phyloP scores from a whole-genome alignment of 2,113 vertebrate species.

The Apistogramma diplotaenia region DNA sequence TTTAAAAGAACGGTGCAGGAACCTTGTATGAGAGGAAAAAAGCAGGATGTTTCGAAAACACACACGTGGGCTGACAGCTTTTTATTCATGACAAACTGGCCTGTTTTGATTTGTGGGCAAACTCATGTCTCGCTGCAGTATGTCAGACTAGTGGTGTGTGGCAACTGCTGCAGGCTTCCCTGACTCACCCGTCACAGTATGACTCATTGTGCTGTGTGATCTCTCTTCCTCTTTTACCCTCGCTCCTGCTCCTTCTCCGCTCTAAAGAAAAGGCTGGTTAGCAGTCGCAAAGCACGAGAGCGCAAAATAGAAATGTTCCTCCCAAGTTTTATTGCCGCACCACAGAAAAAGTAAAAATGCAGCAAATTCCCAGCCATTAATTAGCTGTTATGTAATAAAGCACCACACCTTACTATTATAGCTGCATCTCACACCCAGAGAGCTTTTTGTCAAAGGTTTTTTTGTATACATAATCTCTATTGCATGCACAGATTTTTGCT shows the following conservation, averaged over 20 bases:
- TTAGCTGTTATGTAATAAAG: neutral
- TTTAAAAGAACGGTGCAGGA: neutral
- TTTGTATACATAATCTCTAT: neutral
- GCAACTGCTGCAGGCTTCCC: constrained; percentile 16
- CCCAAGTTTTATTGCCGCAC: neutral
- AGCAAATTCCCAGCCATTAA: neutral
- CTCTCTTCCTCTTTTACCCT: constrained; percentile 36
- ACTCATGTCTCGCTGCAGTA: constrained; percentile 20
- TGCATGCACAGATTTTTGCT: neutral
- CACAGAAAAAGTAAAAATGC: neutral
- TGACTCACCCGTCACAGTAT: constrained; percentile 50
- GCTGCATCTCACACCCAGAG: neutral
- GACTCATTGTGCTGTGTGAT: constrained; percentile 49
- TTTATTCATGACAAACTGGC: neutral
- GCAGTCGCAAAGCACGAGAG: neutral
- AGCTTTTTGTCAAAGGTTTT: neutral
- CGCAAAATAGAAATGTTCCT: neutral
- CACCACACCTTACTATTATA: neutral
- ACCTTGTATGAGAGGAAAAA: neutral
- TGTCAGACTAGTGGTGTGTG: constrained; percentile 24
- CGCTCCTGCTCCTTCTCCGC: neutral
- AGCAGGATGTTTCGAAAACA: neutral
- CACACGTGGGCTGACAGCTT: neutral
- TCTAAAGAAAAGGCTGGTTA: neutral
- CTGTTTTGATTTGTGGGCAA: neutral